Evolutionary conservation across 2,113 vertebrate genomes (phyloP), one percentile per base, ranked within the genome.

Genomic region (Aleadryas rufinucha): DNA sequence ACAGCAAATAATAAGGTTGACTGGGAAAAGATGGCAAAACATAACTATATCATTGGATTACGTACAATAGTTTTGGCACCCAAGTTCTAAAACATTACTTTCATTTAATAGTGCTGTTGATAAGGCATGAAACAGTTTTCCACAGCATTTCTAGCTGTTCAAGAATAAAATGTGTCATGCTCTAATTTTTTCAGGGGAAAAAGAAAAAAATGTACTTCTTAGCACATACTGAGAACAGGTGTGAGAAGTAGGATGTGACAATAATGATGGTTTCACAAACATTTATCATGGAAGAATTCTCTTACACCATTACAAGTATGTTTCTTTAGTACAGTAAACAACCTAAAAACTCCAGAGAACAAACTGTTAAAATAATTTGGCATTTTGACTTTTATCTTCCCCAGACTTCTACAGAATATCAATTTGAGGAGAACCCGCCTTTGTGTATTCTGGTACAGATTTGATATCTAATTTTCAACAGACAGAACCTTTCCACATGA

Each of bases 361-460:
- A 72, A 77, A 59, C 0, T 7, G 20, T 44, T 60, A 59, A 92
- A 92, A 45, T 41, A 60, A 52, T 35, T 61, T 41, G 8, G 16
- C 22, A 44, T 42, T 72, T 57, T 61, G 42, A 68, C 56, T 90
- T 69, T 65, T 89, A 42, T 56, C 37, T 82, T 91, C 9, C 16
- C 15, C 24, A 77, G 42, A 84, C 9, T 90, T 72, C 10, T 35
- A 76, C 11, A 57, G 16, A 78, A 42, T 41, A 42, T 35, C 16
- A 66, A 2, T 84, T 31, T 47, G 39, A 45, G 37, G 24, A 66
- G 28, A 70, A 81, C 13, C 15, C 45, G 20, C 4, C 13, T 9
- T 52, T 2, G 0, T 18, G 11, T 30, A 54, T 1, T 4, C 31
- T 59, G 30, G 11, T 17, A 19, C 13, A 84, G 23, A 42, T 72